A percentile compares a stretch with the other conserved stretches of the same genome.
Evolutionary conservation across 92 coral and sea anemone genomes (phyloP).

Genomic region (Zoanthus gigantus): DNA sequence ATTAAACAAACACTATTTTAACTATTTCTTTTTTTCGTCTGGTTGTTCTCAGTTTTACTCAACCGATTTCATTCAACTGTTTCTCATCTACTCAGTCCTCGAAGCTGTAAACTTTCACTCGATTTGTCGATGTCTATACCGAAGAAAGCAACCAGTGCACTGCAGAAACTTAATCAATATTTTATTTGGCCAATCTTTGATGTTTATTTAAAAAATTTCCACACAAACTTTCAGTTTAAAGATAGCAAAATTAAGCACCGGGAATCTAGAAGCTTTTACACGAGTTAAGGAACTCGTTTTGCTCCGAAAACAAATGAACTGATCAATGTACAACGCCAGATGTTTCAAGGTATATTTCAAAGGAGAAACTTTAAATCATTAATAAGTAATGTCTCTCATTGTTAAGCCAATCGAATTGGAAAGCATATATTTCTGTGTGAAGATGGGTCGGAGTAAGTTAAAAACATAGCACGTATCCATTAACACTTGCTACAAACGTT

Average conservation of each 20-base stretch:
- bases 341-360: background rate
- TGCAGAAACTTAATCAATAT: background rate
- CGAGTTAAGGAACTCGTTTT: background rate
- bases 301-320: background rate
- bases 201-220: background rate
- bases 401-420: background rate
- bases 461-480: slow-evolving; percentile 15
- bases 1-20: background rate
- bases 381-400: slow-evolving; percentile 28
- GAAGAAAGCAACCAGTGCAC: background rate
- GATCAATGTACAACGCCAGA: background rate
- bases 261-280: background rate
- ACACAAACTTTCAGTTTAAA: slow-evolving; percentile 21
- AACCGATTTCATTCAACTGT: background rate
- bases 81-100: background rate
- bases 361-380: background rate
- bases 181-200: background rate
- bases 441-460: background rate
- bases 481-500: background rate
- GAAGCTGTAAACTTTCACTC: background rate
- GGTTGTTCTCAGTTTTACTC: background rate
- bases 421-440: background rate
- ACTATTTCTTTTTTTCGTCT: background rate
- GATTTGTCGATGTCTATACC: background rate
- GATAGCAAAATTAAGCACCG: background rate